Conservation (phyloP, 2,797 vertebrate genomes). For the Lepidocolaptes lacrymiger region DNA sequence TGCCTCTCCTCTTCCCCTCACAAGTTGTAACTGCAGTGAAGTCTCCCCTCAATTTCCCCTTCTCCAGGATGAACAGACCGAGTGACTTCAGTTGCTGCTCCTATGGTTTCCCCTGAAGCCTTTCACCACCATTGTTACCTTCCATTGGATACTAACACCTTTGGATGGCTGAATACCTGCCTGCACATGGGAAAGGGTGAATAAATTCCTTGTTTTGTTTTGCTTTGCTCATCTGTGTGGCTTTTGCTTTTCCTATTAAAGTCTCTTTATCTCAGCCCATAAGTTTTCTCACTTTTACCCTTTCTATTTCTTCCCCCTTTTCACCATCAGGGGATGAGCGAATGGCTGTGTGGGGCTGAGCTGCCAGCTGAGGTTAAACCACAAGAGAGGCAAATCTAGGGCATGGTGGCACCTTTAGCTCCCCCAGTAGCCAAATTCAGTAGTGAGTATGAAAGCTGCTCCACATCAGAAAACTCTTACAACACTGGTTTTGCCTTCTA, state of each 20-base stretch:
- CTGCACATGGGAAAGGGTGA: background rate
- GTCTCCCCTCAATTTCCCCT: background rate
- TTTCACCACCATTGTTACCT: background rate
- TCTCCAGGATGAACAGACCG: background rate
- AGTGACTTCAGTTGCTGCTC: background rate
- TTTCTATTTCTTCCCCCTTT: background rate
- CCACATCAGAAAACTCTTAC: background rate
- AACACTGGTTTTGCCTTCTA: background rate
- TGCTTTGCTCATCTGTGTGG: background rate
- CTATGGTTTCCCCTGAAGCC: background rate
- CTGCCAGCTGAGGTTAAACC: background rate
- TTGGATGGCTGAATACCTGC: background rate
- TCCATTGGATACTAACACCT: background rate
- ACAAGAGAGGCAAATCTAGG: background rate
- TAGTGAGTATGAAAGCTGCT: background rate
- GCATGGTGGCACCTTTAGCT: background rate
- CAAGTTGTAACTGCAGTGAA: background rate
- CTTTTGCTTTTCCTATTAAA: background rate
- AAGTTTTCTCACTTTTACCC: background rate
- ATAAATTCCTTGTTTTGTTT: background rate
- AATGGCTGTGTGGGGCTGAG: background rate
- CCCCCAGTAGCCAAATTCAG: background rate
- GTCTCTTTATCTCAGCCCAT: background rate
- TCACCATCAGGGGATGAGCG: fast-evolving
- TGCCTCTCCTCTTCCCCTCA: background rate